Evolutionary conservation across 2,113 vertebrate species (phyloP).

Genomic region (Phodopus roborovskii): DNA sequence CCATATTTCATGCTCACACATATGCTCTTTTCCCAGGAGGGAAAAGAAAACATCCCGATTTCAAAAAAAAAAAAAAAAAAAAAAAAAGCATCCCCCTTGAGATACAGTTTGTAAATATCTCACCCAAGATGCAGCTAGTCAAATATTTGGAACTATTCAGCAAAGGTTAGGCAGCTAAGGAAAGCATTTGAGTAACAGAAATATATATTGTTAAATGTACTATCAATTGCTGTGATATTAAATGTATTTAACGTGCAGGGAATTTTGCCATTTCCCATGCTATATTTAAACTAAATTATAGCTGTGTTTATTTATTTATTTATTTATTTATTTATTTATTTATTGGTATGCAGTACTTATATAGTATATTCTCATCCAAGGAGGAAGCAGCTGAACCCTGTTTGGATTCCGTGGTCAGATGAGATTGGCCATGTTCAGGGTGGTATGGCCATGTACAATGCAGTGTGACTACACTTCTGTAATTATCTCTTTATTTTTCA

Average conservation of each 20-base stretch:
- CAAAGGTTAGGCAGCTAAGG: background rate
- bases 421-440: background rate
- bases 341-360: background rate
- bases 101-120: background rate
- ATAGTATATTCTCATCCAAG: background rate
- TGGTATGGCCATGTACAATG: no score
- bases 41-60: background rate
- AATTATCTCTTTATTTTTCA: slow-evolving; percentile 43
- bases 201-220: background rate
- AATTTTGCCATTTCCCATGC: background rate
- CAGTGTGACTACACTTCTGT: background rate
- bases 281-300: background rate
- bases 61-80: no score
- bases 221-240: background rate
- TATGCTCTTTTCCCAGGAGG: background rate
- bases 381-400: background rate
- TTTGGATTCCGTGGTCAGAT: background rate
- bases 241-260: background rate
- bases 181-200: background rate
- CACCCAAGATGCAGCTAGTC: background rate
- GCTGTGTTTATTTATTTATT: background rate
- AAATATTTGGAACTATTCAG: background rate
- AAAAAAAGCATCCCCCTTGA: background rate
- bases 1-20: background rate
- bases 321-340: no score